Evolutionary conservation across 2,888 invertebrate genomes (phyloP), one percentile per base, ranked within the genome.

Genomic region (Lycophotia porphyrea): DNA sequence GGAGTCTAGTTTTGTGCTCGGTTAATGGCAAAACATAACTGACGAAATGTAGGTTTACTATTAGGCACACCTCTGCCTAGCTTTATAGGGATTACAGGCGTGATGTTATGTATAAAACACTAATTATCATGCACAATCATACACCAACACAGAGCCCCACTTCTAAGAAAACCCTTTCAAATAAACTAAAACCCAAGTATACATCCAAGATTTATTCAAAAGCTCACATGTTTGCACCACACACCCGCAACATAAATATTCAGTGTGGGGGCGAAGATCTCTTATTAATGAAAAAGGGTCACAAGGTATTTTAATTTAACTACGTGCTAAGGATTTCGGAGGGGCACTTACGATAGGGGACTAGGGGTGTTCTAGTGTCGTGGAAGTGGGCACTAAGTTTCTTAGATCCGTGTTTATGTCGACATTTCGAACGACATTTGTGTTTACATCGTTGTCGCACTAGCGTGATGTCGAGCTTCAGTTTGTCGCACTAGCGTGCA

Each of bases 261-360:
- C 96, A 96, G 93, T 91, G 93, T 93, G 93, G 93, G 94, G 94
- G 93, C 93, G 92, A 95, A 96, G 96, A 96, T 96, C 94, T 96
- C 96, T 94, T 96, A 95, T 95, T 96, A 96, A 96, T 96, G 96
- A 96, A 96, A 96, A 96, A 96, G 96, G 96, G 96, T 96, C 96
- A 95, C 94, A 92, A 94, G 96, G 95, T 94, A 96, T 96, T 96
- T 96, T 96, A 96, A 96, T 96, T 96, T 96, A 96, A 96, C 95
- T 96, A 96, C 95, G 96, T 96, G 96, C 95, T 94, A 94, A 95
- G 96, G 95, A 93, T 95, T 94, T 93, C 91, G 90, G 87, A 78
- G 92, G 90, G 91, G 90, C 89, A 88, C 90, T 90, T 90, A 90
- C 91, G 87, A 89, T 88, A 85, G 82, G 87, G 73, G 58, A 60